Evolutionary conservation across 2,113 vertebrate species (phyloP), one percentile per base, ranked within the genome.

Genomic region (Perca schrenkii): DNA sequence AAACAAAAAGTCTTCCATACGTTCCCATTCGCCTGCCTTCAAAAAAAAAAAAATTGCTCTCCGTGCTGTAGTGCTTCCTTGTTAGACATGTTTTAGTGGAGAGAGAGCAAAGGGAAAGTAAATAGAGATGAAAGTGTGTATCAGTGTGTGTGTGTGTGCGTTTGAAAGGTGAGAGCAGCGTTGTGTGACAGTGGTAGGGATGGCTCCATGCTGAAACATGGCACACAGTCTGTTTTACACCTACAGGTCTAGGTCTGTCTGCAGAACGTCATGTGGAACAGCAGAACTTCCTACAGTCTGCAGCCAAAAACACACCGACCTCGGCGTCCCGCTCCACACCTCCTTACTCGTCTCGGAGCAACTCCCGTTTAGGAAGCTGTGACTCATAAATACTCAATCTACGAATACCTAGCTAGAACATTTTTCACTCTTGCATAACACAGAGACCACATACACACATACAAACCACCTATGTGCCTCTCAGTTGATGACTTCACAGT

Each of bases 11-110:
- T 93, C 95, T 92, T 91, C 92, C 93, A 85, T 54, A 91, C 81
- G 87, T 94, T 95, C 94, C 94, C 93, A 83, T 88, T 92, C 88
- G 78, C 95, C 88, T 82, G 91, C 89, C 86, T 85, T 83, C 65
- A 60, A 63, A 68, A 79, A 68, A 79, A 25, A 25, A 25, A 70
- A 50, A 57, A 75, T 78, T 74, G 91, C 91, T 87, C 77, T 96
- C 95, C 84, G 82, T 95, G 95, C 94, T 95, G 96, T 97, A 98
- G 97, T 97, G 97, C 97, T 97, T 96, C 86, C 64, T 95, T 91
- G 95, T 96, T 93, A 71, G 94, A 91, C 95, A 91, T 93, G 92
- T 95, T 83, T 80, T 95, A 60, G 95, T 96, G 96, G 94, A 94
- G 88, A 43, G 40, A 91, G 88, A 77, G 86, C 83, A 68, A 72